Conservation (phyloP, 2,797 vertebrate species). For the Tragelaphus eurycerus region DNA sequence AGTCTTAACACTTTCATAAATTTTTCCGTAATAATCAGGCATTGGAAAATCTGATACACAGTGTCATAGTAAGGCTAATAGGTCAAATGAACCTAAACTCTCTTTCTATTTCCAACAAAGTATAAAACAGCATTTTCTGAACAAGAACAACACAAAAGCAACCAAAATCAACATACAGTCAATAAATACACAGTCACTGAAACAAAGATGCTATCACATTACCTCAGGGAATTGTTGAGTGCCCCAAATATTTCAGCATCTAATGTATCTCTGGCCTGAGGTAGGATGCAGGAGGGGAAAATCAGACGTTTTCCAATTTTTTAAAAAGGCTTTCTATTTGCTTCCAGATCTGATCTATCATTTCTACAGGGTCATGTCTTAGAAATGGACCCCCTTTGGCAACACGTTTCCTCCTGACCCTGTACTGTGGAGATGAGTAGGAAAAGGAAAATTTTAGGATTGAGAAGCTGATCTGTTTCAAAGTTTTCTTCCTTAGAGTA, state of each 20-base stretch:
- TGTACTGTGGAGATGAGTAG: background rate
- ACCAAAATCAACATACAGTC: background rate
- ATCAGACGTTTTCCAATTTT: background rate
- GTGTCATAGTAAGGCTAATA: constrained; percentile 4
- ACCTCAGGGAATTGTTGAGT: background rate
- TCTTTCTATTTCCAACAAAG: background rate
- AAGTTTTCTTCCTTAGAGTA: background rate
- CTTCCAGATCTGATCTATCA: background rate
- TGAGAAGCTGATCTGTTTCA: background rate
- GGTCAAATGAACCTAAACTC: constrained; percentile 1
- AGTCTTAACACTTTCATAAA: constrained; percentile 30
- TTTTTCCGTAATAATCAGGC: constrained; percentile 41
- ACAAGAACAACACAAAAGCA: background rate
- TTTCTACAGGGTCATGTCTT: background rate
- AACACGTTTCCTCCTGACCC: background rate
- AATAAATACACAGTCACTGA: background rate
- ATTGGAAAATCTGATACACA: constrained; percentile 17
- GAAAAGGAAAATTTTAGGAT: constrained; percentile 5
- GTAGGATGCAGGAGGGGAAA: background rate
- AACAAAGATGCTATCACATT: background rate
- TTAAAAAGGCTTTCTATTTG: background rate
- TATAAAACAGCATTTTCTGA: background rate
- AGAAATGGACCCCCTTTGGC: background rate
- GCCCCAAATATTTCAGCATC: background rate
- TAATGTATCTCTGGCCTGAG: background rate